Base-by-base conservation (phyloP, 2,797 vertebrate genomes). In the Craterocephalus amniculus region DNA sequence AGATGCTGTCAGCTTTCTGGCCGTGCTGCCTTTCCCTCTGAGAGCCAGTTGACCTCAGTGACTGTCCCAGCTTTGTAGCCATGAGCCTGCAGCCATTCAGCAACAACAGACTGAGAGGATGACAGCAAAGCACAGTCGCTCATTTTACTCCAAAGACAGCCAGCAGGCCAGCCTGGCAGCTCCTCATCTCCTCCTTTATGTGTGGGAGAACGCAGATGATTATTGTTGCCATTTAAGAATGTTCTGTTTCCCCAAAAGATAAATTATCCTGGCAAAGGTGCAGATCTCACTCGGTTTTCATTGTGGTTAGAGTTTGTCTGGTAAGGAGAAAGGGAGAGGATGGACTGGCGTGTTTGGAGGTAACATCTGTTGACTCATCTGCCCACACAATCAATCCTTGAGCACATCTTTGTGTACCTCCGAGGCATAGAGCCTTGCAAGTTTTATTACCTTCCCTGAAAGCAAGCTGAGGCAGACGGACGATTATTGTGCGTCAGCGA, bases 311-410 rank as follows among this genome's bases (percentile, higher is more conserved):
- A 84, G 67, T 52, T 68, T 57, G 79, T 83, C 82, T 74, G 72
- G 70, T 70, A 71, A 45, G n/a, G 27, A 74, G 77, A 61, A 76
- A 58, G 45, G 26, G 73, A 78, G 73, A 78, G 67, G 67, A 79
- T 63, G 64, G 84, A 79, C 70, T 72, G 77, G 78, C 74, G 36
- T 77, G 32, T 70, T 69, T 72, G 71, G 48, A 85, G 78, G 79
- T 78, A 87, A 83, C 78, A 80, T 84, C 79, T 77, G 87, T 83
- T 85, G 87, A 83, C 87, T 88, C 66, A 76, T 88, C 83, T 64
- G 78, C 90, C 86, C 83, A 89, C 89, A 66, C 74, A 86, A 79
- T 86, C 84, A 58, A 70, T 88, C 80, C 71, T 84, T 63, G 60
- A 79, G 80, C 79, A 72, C 29, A 56, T 84, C 76, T 85, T 81